Percentiles rank a stretch among this genome's conserved stretches.
Evolutionary conservation across 2,888 invertebrate genomes (phyloP).

Genomic region (Drepanosiphum platanoidis): DNA sequence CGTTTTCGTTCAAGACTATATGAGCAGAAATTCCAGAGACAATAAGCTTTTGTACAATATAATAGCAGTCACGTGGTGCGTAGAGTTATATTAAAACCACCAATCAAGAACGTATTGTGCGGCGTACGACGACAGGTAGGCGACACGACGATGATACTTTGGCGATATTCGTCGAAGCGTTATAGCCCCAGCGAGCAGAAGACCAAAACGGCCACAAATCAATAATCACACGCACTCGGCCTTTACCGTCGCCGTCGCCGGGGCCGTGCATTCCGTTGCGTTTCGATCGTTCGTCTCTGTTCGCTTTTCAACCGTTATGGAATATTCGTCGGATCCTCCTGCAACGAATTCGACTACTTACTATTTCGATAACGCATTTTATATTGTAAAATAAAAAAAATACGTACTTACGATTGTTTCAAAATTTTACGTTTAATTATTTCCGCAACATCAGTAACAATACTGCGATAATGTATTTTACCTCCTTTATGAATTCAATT

Average conservation of each 20-base stretch:
- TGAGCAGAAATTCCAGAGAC: constrained; percentile 10
- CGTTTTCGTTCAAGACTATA: constrained; percentile 13
- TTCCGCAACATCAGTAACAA: no score
- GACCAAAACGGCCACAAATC: background rate
- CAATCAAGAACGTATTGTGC: constrained; percentile 15
- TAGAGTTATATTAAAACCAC: constrained; percentile 3
- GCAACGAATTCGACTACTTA: no score
- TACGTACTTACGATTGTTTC: no score
- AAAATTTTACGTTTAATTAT: no score
- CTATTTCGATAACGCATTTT: no score
- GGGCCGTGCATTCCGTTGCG: background rate
- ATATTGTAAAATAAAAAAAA: no score
- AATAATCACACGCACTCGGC: background rate
- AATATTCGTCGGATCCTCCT: no score
- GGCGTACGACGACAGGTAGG: background rate
- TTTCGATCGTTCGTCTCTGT: background rate
- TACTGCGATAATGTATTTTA: no score
- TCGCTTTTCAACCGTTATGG: no score
- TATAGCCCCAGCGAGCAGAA: background rate
- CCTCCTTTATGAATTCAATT: no score
- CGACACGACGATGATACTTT: background rate
- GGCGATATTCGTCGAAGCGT: background rate
- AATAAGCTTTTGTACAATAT: constrained; percentile 23
- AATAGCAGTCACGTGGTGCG: background rate
- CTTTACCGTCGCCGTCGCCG: background rate